phyloP scores from a whole-genome alignment of 2,113 vertebrate species.

The Scopus umbretta region DNA sequence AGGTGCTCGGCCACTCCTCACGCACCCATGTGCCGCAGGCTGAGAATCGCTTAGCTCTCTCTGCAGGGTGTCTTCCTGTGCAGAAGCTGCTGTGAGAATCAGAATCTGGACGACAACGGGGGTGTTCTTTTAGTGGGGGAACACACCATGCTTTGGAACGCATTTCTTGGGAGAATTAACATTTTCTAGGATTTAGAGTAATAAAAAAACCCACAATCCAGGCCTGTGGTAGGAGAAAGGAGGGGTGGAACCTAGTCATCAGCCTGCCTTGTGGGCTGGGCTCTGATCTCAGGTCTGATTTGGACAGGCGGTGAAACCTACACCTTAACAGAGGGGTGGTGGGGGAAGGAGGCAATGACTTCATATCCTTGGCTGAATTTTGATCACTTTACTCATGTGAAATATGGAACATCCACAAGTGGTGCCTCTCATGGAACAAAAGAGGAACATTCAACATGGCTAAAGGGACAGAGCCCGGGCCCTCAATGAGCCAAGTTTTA shows the following conservation, averaged over 20 bases:
- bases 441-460: not conserved
- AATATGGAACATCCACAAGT: not conserved
- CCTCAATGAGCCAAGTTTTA: not conserved
- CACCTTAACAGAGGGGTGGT: fast-evolving
- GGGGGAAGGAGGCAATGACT: not conserved
- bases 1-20: not conserved
- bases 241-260: not conserved
- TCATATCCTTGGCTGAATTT: not conserved
- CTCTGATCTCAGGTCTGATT: not conserved
- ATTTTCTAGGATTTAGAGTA: not conserved
- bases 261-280: not conserved
- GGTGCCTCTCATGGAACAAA: not conserved
- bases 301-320: not conserved
- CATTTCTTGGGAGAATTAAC: not conserved
- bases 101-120: not conserved
- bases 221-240: not conserved
- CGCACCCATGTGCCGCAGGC: fast-evolving
- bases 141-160: not conserved
- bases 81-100: not conserved
- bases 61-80: not conserved
- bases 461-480: not conserved
- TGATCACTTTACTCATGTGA: not conserved
- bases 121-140: not conserved
- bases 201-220: not conserved
- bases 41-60: not conserved